Base-by-base conservation (phyloP, 2,888 invertebrate genomes). In the Phragmatobia fuliginosa region DNA sequence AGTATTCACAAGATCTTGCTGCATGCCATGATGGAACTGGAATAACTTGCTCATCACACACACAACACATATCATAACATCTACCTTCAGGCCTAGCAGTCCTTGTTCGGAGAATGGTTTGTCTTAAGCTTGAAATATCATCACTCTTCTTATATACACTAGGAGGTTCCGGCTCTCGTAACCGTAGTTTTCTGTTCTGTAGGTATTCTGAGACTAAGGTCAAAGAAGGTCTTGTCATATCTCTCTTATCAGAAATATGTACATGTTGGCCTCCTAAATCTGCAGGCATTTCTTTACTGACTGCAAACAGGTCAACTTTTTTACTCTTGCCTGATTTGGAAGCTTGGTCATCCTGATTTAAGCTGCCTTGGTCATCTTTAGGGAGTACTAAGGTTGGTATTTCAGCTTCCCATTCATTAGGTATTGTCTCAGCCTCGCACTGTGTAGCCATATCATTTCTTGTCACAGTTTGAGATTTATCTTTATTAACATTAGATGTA, bases 251-350 rank as follows among this genome's bases (percentile, higher is more conserved):
- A 33, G 82, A 28, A 45, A 71, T 76, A 58, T 80, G 81, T 14
- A 78, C 80, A 18, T 83, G 68, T 6, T 89, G 88, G 25, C 92
- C 92, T 31, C 92, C 84, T 72, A 95, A 84, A 74, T 91, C 92
- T 25, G 90, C 87, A 18, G 93, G 94, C 94, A 95, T 95, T 83
- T 94, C 94, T 68, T 92, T 90, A 77, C 95, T 95, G 6, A 94
- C 74, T 16, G 94, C 94, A 90, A 95, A 95, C 61, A 95, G 81
- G 78, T 95, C 91, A 4, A 85, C 71, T 75, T 84, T 87, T 80
- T 88, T 92, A 73, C 75, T 89, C 76, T 88, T 89, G 31, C 90
- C 90, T 21, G 85, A 76, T 83, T 86, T 90, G 66, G 82, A 84
- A 67, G 71, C 70, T 69, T 85, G 84, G 70, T 84, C 87, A 62